Percentiles rank a stretch among this genome's conserved stretches.
These are phyloP conservation scores for Hucho hucho DNA, from an alignment of 2,113 vertebrate species.

Conservation along the genomic window DNA sequence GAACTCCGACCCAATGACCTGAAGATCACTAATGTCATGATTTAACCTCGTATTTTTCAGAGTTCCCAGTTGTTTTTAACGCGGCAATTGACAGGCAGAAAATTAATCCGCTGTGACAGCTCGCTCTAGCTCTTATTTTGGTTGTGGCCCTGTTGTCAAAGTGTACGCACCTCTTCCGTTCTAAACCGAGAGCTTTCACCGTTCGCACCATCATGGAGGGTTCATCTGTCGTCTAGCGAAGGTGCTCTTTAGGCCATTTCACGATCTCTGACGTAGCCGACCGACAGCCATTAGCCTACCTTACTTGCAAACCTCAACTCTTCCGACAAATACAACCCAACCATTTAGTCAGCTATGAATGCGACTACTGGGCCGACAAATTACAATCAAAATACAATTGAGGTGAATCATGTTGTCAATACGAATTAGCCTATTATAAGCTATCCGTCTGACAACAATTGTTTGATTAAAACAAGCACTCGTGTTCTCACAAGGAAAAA, in stretches of 20 bases:
- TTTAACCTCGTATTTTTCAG: too few relatives aligned
- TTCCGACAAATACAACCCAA: slow-evolving; percentile 14
- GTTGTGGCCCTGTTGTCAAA: slow-evolving; percentile 1
- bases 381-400: background rate
- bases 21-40: too few relatives aligned
- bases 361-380: background rate
- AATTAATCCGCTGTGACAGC: slow-evolving; percentile 6
- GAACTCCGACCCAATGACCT: too few relatives aligned
- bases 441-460: slow-evolving; percentile 13
- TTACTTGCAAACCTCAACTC: slow-evolving; percentile 12
- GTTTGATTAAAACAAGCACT: slow-evolving; percentile 37
- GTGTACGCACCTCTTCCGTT: slow-evolving; percentile 1
- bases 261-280: slow-evolving; percentile 61
- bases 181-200: background rate
- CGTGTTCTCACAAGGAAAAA: slow-evolving; percentile 51
- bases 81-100: too few relatives aligned
- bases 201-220: background rate
- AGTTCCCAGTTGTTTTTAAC: too few relatives aligned
- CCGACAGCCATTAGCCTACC: slow-evolving; percentile 67
- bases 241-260: slow-evolving; percentile 58
- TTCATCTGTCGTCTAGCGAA: slow-evolving; percentile 2
- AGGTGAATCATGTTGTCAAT: too few relatives aligned
- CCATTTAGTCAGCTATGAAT: background rate
- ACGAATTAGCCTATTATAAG: too few relatives aligned
- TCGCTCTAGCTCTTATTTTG: background rate